phyloP scores from a whole-genome alignment of 2,113 vertebrate genomes.

The Lepisosteus oculatus region DNA sequence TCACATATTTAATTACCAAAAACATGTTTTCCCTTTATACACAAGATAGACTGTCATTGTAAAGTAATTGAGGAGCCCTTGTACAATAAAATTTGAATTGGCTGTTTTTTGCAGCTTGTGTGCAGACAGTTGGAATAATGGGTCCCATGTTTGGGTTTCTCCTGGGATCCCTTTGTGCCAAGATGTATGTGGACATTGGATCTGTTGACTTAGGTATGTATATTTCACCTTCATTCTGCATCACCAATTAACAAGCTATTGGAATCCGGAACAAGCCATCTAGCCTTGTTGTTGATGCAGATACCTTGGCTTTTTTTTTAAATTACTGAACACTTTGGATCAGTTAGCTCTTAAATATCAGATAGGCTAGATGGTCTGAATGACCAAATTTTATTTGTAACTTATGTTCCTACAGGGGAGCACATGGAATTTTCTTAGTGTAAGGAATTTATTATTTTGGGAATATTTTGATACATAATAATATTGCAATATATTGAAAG shows the following conservation, averaged over 20 bases:
- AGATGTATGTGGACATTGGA: constrained; percentile 88
- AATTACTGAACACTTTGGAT: too few species aligned
- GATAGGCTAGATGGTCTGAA: too few species aligned
- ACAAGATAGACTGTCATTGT: background rate
- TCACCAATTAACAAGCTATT: too few species aligned
- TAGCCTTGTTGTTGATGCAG: too few species aligned
- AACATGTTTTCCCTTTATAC: background rate
- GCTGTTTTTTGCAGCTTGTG: constrained; percentile 67
- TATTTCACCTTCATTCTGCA: background rate
- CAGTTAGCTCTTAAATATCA: too few species aligned
- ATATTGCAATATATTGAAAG: too few species aligned
- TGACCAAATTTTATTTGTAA: background rate
- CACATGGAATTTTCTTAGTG: too few species aligned
- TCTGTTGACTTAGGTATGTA: constrained; percentile 82
- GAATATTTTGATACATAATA: too few species aligned
- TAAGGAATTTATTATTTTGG: too few species aligned
- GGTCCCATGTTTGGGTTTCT: constrained; percentile 93
- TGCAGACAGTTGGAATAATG: constrained; percentile 84
- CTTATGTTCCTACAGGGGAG: background rate
- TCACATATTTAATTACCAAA: background rate
- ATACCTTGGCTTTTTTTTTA: too few species aligned
- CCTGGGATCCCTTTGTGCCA: constrained; percentile 85
- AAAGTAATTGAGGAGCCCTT: background rate
- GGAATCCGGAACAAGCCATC: too few species aligned
- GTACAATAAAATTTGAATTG: background rate